phyloP scores from a whole-genome alignment of 2,888 invertebrate species.

The Siphlonurus alternatus region DNA sequence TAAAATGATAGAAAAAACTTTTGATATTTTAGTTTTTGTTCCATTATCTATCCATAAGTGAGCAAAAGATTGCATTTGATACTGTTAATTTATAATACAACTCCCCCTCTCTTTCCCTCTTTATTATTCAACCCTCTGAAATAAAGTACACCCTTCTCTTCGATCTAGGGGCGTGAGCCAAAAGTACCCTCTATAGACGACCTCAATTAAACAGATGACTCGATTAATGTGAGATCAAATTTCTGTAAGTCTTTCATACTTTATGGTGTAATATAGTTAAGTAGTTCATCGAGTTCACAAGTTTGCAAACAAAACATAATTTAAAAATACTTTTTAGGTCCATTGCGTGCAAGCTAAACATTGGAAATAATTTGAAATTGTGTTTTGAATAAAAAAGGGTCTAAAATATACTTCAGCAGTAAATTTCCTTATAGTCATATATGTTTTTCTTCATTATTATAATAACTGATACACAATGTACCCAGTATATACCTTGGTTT shows the following conservation, averaged over 20 bases:
- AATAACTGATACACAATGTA: too few species aligned
- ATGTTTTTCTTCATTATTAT: too few species aligned
- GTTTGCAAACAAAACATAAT: neutral
- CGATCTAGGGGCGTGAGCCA: neutral
- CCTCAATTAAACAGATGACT: neutral
- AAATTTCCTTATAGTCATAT: too few species aligned
- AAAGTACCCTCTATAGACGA: neutral
- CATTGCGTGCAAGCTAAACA: too few species aligned
- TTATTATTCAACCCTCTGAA: neutral
- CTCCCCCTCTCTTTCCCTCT: neutral
- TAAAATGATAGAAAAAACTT: neutral
- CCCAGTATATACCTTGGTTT: too few species aligned
- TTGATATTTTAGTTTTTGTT: neutral
- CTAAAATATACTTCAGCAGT: too few species aligned
- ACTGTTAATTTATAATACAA: neutral
- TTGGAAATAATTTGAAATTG: too few species aligned
- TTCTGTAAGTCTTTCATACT: neutral
- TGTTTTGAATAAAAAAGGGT: too few species aligned
- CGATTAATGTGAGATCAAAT: neutral
- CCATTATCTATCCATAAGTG: neutral
- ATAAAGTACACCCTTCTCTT: neutral
- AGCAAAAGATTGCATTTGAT: neutral
- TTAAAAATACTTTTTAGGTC: too few species aligned
- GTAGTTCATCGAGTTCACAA: neutral
- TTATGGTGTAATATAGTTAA: neutral